These are phyloP conservation scores for Erethizon dorsatum DNA, from an alignment of 2,797 vertebrate species.

Conservation along the genomic window DNA sequence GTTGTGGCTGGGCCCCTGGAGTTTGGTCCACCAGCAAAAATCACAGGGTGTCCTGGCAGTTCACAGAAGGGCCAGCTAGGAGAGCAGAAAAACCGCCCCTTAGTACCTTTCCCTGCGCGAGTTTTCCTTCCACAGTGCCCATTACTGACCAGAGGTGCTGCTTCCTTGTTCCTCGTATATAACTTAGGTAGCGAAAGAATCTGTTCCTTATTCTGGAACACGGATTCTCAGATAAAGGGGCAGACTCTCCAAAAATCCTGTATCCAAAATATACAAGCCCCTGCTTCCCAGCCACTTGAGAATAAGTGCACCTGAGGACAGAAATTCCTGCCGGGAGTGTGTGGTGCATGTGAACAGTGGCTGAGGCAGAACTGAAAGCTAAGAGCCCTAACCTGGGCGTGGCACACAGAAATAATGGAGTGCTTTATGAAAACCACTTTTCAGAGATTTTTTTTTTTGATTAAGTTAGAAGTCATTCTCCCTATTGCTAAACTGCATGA, in stretches of 20 bases:
- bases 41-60: neutral
- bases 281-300: neutral
- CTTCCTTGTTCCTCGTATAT: neutral
- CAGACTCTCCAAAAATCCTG: neutral
- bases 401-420: slow-evolving; percentile 14
- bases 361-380: slow-evolving; percentile 25
- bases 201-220: slow-evolving; percentile 6
- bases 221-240: neutral
- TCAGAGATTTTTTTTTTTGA: slow-evolving; percentile 23
- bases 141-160: neutral
- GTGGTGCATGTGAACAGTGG: neutral
- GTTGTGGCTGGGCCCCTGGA: neutral
- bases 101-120: neutral
- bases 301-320: neutral
- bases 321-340: neutral
- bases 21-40: slow-evolving; percentile 16
- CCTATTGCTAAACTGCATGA: neutral
- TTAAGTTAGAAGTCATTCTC: slow-evolving; percentile 47
- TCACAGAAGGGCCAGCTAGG: slow-evolving; percentile 39
- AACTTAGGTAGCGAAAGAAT: neutral
- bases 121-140: neutral
- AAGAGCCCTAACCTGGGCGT: neutral
- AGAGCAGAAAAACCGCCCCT: neutral
- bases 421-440: neutral
- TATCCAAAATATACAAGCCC: neutral